Base-by-base conservation (phyloP, 1,140 invertebrate species). In the Pantala flavescens region DNA sequence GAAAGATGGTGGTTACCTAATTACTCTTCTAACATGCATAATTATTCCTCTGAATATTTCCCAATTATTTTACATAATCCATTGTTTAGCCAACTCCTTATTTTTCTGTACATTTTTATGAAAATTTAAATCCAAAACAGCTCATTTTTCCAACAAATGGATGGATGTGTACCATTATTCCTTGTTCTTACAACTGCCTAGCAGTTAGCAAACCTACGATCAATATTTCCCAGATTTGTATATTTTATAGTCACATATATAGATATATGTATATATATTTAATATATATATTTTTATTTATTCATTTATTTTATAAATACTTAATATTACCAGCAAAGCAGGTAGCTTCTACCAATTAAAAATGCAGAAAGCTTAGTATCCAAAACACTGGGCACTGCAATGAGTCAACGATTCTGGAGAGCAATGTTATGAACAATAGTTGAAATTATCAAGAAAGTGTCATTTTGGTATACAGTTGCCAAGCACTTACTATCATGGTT, bases 391-490 rank as follows among this genome's bases (percentile, higher is more conserved):
- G 49, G 49, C 49, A 63, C 49, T 63, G 49, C 49, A 63, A 63
- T 63, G 49, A 63, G 49, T 63, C 14, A 63, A 63, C n/a, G 12
- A 16, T 63, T 16, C n/a, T 63, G 49, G 49, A 63, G 49, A 19
- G 49, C 12, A 19, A 63, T 21, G n/a, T 19, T 63, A 63, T 63
- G 49, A 63, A 63, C 49, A 63, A 21, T 63, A 19, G 49, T 63
- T 63, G 49, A 63, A 63, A 63, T 19, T 63, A 19, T 19, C 12
- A 19, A 63, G 14, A 19, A 63, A 19, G 49, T 63, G 49, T 63
- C 49, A 63, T 63, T 63, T 28, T 72, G 71, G 71, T 72, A 72
- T 24, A 72, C 71, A 72, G 71, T 72, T 72, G 24, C 71, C 71
- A 72, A 72, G 71, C 71, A 28, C 19, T 28, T 28, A n/a, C 24